Conservation (phyloP, 2,888 invertebrate species). For the Mesochorus sp. region DNA sequence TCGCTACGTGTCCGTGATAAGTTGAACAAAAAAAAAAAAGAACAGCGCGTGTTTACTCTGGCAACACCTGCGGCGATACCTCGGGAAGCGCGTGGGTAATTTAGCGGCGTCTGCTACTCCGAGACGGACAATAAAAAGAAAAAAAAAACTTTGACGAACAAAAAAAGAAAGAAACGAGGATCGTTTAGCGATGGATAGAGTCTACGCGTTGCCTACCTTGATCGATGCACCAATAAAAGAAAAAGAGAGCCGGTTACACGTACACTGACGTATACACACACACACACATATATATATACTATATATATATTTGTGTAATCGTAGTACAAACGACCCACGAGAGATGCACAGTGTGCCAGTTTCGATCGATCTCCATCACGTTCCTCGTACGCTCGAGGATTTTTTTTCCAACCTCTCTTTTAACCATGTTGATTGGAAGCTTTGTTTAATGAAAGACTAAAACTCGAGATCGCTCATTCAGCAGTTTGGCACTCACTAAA, state of each 20-base stretch:
- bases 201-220: conserved; percentile 29
- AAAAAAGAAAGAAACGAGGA: conserved; percentile 15
- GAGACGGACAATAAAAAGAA: conserved; percentile 36
- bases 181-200: conserved; percentile 47
- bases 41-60: conserved; percentile 4
- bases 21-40: conserved; percentile 21
- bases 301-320: conserved; percentile 3
- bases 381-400: conserved; percentile 9
- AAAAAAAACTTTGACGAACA: conserved; percentile 1
- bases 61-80: conserved; percentile 48
- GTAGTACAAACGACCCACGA: conserved; percentile 9
- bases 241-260: not conserved
- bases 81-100: conserved; percentile 38
- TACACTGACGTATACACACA: no score
- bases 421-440: conserved; percentile 15
- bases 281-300: not conserved
- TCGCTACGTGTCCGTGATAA: conserved; percentile 15
- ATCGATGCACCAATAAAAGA: conserved; percentile 35
- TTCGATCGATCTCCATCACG: conserved; percentile 40
- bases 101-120: conserved; percentile 31
- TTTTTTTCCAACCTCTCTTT: not conserved
- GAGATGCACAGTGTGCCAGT: conserved; percentile 39
- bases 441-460: conserved; percentile 24
- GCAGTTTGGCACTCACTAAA: conserved; percentile 17
- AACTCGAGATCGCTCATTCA: conserved; percentile 10